Percentiles rank a stretch among this genome's conserved stretches.
Evolutionary conservation across 2,113 vertebrate genomes (phyloP).

Genomic region (Urocolius indicus): DNA sequence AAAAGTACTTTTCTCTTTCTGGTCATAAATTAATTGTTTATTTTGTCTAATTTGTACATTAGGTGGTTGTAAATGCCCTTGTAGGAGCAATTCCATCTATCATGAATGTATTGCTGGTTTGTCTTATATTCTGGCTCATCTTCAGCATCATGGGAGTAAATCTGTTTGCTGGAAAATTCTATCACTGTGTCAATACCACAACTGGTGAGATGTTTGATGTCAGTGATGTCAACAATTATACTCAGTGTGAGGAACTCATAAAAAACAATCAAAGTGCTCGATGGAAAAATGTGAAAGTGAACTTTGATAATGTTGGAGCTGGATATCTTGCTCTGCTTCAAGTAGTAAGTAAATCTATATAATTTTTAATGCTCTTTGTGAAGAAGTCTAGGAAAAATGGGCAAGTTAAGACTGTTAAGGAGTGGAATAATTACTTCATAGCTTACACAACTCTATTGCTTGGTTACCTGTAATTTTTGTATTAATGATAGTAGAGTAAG

Average conservation of each 20-base stretch:
- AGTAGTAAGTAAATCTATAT: slow-evolving; percentile 85
- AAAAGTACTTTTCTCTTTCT: not conserved
- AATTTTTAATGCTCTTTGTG: not conserved
- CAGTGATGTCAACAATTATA: slow-evolving; percentile 73
- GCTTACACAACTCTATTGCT: not conserved
- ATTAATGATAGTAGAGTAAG: not conserved
- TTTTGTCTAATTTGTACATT: slow-evolving; percentile 38
- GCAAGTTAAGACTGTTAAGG: not conserved
- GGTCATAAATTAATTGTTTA: not conserved
- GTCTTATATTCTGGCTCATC: slow-evolving; percentile 99
- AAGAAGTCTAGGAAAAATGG: not conserved
- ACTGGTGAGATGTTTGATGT: slow-evolving; percentile 55
- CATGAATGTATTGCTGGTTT: slow-evolving; percentile 97
- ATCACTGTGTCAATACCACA: slow-evolving; percentile 84
- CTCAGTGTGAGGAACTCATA: slow-evolving; percentile 76
- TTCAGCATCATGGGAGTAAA: slow-evolving; percentile 99
- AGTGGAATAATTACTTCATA: not conserved
- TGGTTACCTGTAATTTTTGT: not conserved
- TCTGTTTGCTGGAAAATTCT: slow-evolving; percentile 93
- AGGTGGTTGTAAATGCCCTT: slow-evolving; percentile 98
- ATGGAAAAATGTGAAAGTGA: slow-evolving; percentile 92
- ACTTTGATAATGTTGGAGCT: slow-evolving; percentile 95
- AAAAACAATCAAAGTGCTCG: slow-evolving; percentile 76
- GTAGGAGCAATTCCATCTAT: slow-evolving; percentile 98
- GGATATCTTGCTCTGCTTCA: slow-evolving; percentile 95